Evolutionary conservation across 2,797 vertebrate species (phyloP).

Genomic region (Brachyrhaphis roseni): DNA sequence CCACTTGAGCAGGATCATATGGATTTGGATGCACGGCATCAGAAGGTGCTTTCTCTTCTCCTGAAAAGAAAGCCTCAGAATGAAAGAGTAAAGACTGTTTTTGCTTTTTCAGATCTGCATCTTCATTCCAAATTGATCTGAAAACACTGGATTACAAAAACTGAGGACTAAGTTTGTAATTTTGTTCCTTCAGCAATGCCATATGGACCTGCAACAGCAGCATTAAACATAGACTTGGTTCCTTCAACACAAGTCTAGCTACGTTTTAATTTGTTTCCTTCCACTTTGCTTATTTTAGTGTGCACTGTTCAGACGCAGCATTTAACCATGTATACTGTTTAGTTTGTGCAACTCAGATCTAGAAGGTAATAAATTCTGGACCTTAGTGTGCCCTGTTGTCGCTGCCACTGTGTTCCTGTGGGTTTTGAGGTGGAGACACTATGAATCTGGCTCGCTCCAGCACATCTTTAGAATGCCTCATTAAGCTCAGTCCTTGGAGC

Average conservation of each 20-base stretch:
- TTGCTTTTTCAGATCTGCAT: not conserved
- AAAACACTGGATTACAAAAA: not conserved
- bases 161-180: not conserved
- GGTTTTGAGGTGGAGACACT: not conserved
- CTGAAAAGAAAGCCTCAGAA: not conserved
- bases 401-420: conserved; percentile 1
- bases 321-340: not conserved
- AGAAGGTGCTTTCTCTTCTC: conserved; percentile 11
- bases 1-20: conserved; percentile 39
- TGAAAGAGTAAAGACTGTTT: not conserved
- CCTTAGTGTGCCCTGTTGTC: not conserved
- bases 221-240: not conserved
- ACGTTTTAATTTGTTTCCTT: not conserved
- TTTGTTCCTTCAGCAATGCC: not conserved
- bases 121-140: not conserved
- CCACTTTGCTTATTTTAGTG: not conserved
- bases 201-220: not conserved
- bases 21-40: conserved; percentile 28
- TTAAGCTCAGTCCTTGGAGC: not conserved
- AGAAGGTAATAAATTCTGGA: not conserved
- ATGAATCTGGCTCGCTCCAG: not conserved
- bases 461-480: not conserved
- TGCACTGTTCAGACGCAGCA: not conserved
- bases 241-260: not conserved
- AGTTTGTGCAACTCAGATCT: not conserved